These are phyloP conservation scores for Luidia sarsii DNA, from an alignment of 53 echinoderm and acorn worm species.

Conservation along the genomic window DNA sequence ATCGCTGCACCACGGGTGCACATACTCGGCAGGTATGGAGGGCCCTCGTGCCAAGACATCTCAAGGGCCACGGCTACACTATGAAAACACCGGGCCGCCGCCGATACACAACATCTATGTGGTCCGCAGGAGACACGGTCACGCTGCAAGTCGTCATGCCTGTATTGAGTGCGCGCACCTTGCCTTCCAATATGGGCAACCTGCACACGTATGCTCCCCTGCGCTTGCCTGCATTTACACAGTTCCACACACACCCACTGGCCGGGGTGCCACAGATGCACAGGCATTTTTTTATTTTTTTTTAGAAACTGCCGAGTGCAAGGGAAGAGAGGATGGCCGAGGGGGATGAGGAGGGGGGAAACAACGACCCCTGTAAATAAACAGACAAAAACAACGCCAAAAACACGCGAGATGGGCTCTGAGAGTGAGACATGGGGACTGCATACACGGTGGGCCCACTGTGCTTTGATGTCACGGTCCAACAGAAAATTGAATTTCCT, in stretches of 20 bases:
- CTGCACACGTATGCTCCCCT: not conserved
- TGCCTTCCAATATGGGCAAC: not conserved
- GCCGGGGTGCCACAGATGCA: not conserved
- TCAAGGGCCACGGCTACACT: constrained; percentile 58
- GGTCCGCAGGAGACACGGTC: constrained; percentile 22
- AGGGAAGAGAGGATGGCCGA: not conserved
- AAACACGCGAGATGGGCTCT: not conserved
- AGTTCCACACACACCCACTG: not conserved
- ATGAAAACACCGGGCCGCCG: constrained; percentile 38
- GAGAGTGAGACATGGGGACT: too few species aligned
- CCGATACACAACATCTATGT: constrained; percentile 21
- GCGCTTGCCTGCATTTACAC: constrained; percentile 15
- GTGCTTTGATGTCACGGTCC: too few species aligned
- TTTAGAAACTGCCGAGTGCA: not conserved
- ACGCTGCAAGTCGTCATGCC: constrained; percentile 5
- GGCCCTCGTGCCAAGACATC: constrained; percentile 46
- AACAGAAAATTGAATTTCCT: too few species aligned
- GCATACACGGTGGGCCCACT: too few species aligned
- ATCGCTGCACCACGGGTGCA: constrained; percentile 53
- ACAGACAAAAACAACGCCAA: too few species aligned
- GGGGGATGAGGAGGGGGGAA: not conserved
- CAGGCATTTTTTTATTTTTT: too few species aligned
- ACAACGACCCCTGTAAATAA: not conserved
- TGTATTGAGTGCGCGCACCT: not conserved
- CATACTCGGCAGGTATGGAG: constrained; percentile 50